Conservation (phyloP, 2,888 invertebrate species). For the Cephalotes varians region DNA sequence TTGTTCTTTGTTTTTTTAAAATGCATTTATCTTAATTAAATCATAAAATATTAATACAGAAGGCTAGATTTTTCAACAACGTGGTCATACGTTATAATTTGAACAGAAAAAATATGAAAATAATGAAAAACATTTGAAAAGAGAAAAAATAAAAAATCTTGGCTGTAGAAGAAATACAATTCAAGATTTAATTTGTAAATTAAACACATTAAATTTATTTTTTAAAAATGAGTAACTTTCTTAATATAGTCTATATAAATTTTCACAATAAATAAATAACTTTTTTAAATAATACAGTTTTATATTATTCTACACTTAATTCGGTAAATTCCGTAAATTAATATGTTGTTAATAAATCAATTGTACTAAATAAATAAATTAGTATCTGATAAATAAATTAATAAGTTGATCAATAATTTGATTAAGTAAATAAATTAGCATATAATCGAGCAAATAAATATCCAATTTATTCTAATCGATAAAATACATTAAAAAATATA, state of each 20-base stretch:
- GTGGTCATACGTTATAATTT: not conserved
- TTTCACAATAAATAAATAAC: not conserved
- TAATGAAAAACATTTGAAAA: not conserved
- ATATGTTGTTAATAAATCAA: slow-evolving; percentile 25
- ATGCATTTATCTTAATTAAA: slow-evolving; percentile 38
- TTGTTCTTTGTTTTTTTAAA: not conserved
- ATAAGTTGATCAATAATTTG: not conserved
- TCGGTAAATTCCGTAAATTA: slow-evolving; percentile 21
- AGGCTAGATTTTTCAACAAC: slow-evolving; percentile 15
- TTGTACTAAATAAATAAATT: slow-evolving; percentile 31
- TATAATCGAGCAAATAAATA: not conserved
- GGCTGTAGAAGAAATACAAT: not conserved
- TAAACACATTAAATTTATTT: slow-evolving; percentile 3
- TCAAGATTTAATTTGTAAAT: not conserved
- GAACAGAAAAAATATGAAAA: slow-evolving; percentile 9
- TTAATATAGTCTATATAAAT: not conserved
- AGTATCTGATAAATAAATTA: slow-evolving; percentile 1
- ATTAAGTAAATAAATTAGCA: slow-evolving; percentile 10
- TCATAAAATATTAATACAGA: slow-evolving; percentile 25
- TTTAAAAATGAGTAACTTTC: not conserved
- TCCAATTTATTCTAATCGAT: not conserved
- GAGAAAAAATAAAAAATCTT: not conserved
- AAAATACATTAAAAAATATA: not conserved
- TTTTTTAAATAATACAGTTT: not conserved
- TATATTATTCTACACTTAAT: not conserved